phyloP scores from a whole-genome alignment of 2,888 invertebrate species.

The Bembecia ichneumoniformis region DNA sequence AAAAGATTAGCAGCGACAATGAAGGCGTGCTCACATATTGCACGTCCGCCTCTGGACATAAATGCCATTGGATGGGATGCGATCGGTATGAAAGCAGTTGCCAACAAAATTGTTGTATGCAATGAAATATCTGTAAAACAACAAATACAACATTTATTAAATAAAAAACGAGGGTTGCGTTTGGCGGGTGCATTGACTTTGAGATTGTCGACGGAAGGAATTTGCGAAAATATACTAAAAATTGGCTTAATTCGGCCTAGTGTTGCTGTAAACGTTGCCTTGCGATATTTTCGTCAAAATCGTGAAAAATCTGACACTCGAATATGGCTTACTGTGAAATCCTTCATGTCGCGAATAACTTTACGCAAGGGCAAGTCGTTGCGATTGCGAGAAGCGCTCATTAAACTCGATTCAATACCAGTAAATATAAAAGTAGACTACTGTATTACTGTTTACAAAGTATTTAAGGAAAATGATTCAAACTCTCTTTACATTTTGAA shows the following conservation, averaged over 20 bases:
- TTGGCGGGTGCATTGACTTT: constrained; percentile 27
- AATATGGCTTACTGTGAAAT: constrained; percentile 34
- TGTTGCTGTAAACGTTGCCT: constrained; percentile 24
- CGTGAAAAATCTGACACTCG: constrained; percentile 15
- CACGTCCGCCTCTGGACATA: constrained; percentile 26
- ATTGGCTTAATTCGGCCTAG: constrained; percentile 24
- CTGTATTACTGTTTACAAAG: constrained; percentile 23
- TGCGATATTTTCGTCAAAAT: constrained; percentile 17
- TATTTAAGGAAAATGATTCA: constrained; percentile 13
- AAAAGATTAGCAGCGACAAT: constrained; percentile 22
- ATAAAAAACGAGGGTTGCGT: constrained; percentile 25
- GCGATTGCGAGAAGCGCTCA: constrained; percentile 7
- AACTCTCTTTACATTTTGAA: constrained; percentile 17
- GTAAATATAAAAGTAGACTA: constrained; percentile 27
- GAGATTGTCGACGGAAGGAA: constrained; percentile 14
- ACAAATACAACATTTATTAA: constrained; percentile 19
- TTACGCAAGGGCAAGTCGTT: constrained; percentile 10
- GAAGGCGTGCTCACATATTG: constrained; percentile 29
- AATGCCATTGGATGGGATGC: constrained; percentile 24
- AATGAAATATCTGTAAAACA: constrained; percentile 17
- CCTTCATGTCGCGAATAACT: constrained; percentile 21
- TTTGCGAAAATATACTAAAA: constrained; percentile 14
- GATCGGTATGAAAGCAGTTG: constrained; percentile 34
- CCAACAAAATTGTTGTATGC: constrained; percentile 27
- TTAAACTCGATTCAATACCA: constrained; percentile 20